Base-by-base conservation (phyloP, 2,797 vertebrate species). In the Tinamus major region DNA sequence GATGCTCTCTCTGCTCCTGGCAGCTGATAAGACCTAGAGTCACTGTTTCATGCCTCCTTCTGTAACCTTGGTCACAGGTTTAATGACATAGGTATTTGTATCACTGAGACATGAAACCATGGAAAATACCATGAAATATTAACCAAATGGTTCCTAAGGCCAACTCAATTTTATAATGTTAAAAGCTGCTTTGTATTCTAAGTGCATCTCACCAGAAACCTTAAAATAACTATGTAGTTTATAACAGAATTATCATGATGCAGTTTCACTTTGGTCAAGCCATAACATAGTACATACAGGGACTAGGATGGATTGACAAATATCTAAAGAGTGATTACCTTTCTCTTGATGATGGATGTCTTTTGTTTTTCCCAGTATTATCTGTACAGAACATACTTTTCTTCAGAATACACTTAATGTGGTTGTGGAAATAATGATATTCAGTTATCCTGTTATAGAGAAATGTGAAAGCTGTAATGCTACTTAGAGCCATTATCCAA, bases 11-110 rank as follows among this genome's bases (percentile, higher is more conserved):
- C 79, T 87, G 18, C 17, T 86, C 9, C 31, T 85, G 59, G 65
- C 51, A 49, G 41, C 46, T 91, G 75, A 65, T 68, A 88, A 74
- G 35, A 71, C 20, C 65, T 90, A 53, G n/a, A 89, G 81, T 87
- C 84, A 86, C 93, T 92, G 80, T 95, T 93, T 94, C 48, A 23
- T 79, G 42, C 53, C 87, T 61, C 35, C 10, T 94, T 67, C 55
- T 87, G 67, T 3, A 20, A 87, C 78, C 78, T 89, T 79, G 72
- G 87, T 78, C 56, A 82, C 56, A 64, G 55, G 91, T 89, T 91
- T 94, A 87, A 84, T 87, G 58, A n/a, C 59, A 61, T 37, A 53
- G n/a, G 64, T 77, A 33, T 23, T 37, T 88, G 72, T 59, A 86
- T 29, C 81, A 83, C 77, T 56, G 58, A 92, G 37, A 56, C 61